These are phyloP conservation scores for Antitype chi DNA, from an alignment of 2,888 invertebrate genomes.

Conservation along the genomic window DNA sequence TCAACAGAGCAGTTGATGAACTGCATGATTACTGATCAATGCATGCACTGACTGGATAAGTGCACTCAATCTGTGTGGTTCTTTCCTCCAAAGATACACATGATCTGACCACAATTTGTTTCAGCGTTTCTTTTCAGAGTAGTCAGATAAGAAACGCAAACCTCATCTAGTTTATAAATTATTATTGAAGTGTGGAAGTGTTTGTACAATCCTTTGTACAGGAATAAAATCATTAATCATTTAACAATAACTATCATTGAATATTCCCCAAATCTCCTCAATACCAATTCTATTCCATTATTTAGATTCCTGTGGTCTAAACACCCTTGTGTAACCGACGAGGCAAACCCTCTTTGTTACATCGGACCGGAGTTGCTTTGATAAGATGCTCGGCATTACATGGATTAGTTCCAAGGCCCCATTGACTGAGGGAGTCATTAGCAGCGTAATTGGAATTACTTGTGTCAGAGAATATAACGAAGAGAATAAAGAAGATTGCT, in stretches of 20 bases:
- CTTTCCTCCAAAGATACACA: no score
- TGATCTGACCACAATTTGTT: no score
- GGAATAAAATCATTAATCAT: no score
- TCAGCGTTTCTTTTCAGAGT: no score
- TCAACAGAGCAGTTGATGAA: no score
- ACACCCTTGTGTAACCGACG: conserved; percentile 23
- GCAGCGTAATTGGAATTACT: conserved; percentile 54
- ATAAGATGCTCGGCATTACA: conserved; percentile 61
- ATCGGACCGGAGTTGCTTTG: conserved; percentile 47
- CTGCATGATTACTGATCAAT: no score
- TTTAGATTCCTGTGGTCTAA: conserved; percentile 35
- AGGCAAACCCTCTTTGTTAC: conserved; percentile 53
- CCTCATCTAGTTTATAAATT: no score
- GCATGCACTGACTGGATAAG: no score
- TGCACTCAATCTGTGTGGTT: no score
- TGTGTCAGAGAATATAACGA: conserved; percentile 32
- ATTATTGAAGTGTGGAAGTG: no score
- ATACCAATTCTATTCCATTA: conserved; percentile 22
- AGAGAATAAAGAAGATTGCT: conserved; percentile 18
- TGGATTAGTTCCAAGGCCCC: conserved; percentile 53
- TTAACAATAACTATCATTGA: not conserved
- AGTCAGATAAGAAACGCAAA: no score
- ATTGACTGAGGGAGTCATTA: conserved; percentile 62
- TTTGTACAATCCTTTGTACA: no score
- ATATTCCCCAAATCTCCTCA: conserved; percentile 8